Conservation (phyloP, 2,888 invertebrate species). For the Dryocosmus kuriphilus region DNA sequence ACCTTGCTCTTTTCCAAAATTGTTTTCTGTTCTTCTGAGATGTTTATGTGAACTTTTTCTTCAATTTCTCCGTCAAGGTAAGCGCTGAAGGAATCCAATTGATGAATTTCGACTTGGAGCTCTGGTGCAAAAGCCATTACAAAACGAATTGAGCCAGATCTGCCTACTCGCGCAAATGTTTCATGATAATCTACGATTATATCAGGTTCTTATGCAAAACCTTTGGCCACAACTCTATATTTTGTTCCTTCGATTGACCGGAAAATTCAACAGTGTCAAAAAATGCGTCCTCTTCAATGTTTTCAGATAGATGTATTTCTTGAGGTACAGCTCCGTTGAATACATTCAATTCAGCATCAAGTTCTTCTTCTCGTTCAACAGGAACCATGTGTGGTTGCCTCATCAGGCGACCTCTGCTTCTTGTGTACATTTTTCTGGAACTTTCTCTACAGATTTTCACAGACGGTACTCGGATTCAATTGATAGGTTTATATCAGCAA, state of each 20-base stretch:
- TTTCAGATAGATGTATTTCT: not conserved
- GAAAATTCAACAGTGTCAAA: too few relatives aligned
- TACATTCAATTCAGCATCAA: too few relatives aligned
- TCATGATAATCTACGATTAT: conserved; percentile 50
- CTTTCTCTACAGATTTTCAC: too few relatives aligned
- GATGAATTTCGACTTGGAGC: conserved; percentile 48
- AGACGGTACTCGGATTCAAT: too few relatives aligned
- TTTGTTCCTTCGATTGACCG: conserved; percentile 49
- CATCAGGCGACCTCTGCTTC: not conserved
- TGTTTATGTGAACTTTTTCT: conserved; percentile 49
- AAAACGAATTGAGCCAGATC: conserved; percentile 50
- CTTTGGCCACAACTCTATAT: conserved; percentile 50
- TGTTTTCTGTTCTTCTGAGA: conserved; percentile 41
- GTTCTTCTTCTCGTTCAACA: not conserved
- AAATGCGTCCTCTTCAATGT: too few relatives aligned
- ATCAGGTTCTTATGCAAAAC: conserved; percentile 48
- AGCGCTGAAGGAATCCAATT: conserved; percentile 56
- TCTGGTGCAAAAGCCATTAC: conserved; percentile 51
- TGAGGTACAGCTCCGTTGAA: too few relatives aligned
- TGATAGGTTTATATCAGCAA: too few relatives aligned
- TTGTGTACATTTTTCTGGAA: not conserved
- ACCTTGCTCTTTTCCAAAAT: not conserved
- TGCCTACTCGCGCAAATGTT: conserved; percentile 53
- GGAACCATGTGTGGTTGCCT: not conserved
- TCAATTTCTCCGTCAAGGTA: conserved; percentile 55